Conservation (phyloP, 2,113 vertebrate species). For the Drymodes brunneopygia region DNA sequence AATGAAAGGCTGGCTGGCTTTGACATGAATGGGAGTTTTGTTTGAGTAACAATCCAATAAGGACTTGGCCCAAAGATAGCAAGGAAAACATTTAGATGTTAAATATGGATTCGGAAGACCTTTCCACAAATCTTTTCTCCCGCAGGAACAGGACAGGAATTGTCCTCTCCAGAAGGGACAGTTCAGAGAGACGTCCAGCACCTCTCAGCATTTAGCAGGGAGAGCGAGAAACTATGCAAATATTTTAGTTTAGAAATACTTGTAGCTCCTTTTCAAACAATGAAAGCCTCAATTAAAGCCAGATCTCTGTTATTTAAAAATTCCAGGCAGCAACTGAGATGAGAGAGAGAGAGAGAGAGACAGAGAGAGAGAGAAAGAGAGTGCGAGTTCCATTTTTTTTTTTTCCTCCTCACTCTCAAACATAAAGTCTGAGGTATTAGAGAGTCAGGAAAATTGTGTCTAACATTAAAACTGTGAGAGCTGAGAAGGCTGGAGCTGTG, state of each 20-base stretch:
- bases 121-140: conserved; percentile 41
- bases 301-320: conserved; percentile 46
- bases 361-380: background rate
- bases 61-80: conserved; percentile 61
- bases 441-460: background rate
- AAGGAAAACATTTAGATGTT: conserved; percentile 65
- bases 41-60: conserved; percentile 60
- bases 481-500: conserved; percentile 38
- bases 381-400: background rate
- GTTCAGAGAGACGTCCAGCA: background rate
- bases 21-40: conserved; percentile 69
- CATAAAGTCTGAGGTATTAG: background rate
- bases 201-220: conserved; percentile 26
- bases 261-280: conserved; percentile 53
- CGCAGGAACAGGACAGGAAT: conserved; percentile 25
- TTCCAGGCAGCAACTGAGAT: conserved; percentile 47
- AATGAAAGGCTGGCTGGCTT: conserved; percentile 61
- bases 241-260: conserved; percentile 54
- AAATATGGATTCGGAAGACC: conserved; percentile 62
- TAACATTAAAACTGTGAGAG: conserved; percentile 17
- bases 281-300: conserved; percentile 51
- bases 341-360: background rate
- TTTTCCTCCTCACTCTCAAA: background rate
- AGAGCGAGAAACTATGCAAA: conserved; percentile 53
- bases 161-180: conserved; percentile 14